These are phyloP conservation scores for Rhinichthys osculus DNA, from an alignment of 2,797 vertebrate species.

Conservation along the genomic window DNA sequence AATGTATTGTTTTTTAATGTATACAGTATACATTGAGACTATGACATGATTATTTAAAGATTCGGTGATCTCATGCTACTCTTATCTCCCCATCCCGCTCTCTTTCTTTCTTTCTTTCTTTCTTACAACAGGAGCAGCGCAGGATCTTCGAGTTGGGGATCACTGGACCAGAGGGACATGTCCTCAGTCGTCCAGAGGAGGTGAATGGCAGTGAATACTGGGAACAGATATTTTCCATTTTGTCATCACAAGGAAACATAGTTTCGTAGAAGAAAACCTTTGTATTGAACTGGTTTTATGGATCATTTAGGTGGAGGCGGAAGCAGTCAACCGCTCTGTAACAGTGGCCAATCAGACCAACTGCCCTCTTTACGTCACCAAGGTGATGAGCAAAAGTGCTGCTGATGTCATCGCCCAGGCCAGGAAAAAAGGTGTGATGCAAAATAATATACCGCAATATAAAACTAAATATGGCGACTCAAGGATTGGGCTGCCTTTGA, in stretches of 20 bases:
- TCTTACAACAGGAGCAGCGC: slow-evolving; percentile 87
- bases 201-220: slow-evolving; percentile 67
- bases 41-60: background rate
- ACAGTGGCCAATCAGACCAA: slow-evolving; percentile 99
- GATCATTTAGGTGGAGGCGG: slow-evolving; percentile 89
- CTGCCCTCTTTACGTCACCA: slow-evolving; percentile 96
- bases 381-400: slow-evolving; percentile 99
- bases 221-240: background rate
- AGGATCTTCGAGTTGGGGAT: slow-evolving; percentile 95
- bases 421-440: slow-evolving; percentile 92
- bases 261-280: background rate
- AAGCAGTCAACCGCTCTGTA: slow-evolving; percentile 95
- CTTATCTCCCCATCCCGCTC: background rate
- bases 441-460: background rate
- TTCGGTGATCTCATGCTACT: background rate
- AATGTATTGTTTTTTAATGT: background rate
- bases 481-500: background rate
- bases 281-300: background rate
- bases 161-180: slow-evolving; percentile 95
- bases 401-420: slow-evolving; percentile 97
- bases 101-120: slow-evolving; percentile 9
- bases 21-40: slow-evolving; percentile 5
- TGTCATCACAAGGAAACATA: background rate
- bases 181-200: slow-evolving; percentile 95
- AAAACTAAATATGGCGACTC: background rate